Evolutionary conservation across 2,797 vertebrate genomes (phyloP), one percentile per base, ranked within the genome.

Genomic region (Sebastes ruberrimus): DNA sequence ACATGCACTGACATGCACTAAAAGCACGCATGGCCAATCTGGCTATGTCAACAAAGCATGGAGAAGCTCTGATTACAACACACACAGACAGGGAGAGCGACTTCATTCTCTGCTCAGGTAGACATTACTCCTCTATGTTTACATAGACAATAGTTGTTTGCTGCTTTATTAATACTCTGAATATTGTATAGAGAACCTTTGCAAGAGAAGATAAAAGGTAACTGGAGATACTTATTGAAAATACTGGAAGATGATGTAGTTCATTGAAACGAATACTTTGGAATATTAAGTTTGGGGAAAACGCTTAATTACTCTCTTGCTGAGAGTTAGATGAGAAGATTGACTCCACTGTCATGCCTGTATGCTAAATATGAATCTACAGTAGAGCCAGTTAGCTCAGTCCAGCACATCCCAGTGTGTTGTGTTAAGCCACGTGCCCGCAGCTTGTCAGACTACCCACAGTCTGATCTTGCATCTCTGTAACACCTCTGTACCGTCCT

Each of bases 401-500:
- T 55, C 28, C 46, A 16, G 11, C 28, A n/a, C 49, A 22, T 28
- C 25, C 56, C 66, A 60, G 49, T 4, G 22, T 55, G 53, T 71
- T 69, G 16, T 73, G 35, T 85, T 64, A 77, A 59, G 49, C 74
- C 6, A n/a, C 81, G 14, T 13, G n/a, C 49, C 63, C 63, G 33
- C 56, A 38, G 72, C 25, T 27, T 30, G 52, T 84, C 71, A 66
- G 72, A 35, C 68, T 59, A 38, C 70, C 74, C 62, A 68, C 74
- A 30, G 68, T 46, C 65, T 76, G 74, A 71, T 75, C 74, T 46
- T 68, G 71, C 73, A 60, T 71, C 46, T 67, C 23, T 70, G 59
- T 74, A 81, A 81, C 75, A 82, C 86, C 70, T 74, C 84, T 14
- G 57, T 55, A 30, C 63, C 10, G 10, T 80, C 27, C 61, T 11